phyloP scores from a whole-genome alignment of 2,797 vertebrate species.

The Melanotaenia trifasciata region DNA sequence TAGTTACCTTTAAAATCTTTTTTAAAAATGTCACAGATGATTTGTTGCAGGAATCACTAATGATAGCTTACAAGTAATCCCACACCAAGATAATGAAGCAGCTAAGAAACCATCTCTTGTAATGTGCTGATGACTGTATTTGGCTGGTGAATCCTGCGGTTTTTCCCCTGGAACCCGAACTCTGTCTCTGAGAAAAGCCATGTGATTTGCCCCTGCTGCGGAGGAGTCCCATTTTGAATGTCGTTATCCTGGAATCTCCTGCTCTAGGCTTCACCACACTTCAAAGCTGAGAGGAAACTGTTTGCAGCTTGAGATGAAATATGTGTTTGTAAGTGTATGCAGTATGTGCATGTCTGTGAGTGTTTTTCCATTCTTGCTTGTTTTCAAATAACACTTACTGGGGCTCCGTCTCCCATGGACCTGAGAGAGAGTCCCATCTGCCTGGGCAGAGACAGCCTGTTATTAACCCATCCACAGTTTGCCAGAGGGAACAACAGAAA shows the following conservation, averaged over 20 bases:
- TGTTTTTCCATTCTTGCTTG: conserved; percentile 45
- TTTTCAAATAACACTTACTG: conserved; percentile 63
- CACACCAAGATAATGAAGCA: conserved; percentile 45
- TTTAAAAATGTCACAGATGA: background rate
- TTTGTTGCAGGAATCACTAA: conserved; percentile 45
- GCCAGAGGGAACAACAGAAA: conserved; percentile 64
- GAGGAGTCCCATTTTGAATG: conserved; percentile 64
- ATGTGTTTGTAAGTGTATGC: conserved; percentile 33
- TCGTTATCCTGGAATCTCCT: conserved; percentile 68
- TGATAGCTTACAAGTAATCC: conserved; percentile 51
- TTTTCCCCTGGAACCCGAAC: conserved; percentile 72
- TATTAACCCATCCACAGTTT: conserved; percentile 74
- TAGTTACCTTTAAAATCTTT: background rate
- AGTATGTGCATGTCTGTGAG: conserved; percentile 39
- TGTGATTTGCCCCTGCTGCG: conserved; percentile 58
- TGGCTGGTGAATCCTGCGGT: conserved; percentile 71
- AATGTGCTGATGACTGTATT: conserved; percentile 76
- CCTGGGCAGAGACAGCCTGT: conserved; percentile 66
- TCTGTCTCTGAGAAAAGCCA: conserved; percentile 52
- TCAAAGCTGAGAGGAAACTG: conserved; percentile 64
- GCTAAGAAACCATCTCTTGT: conserved; percentile 47
- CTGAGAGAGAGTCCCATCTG: conserved; percentile 74
- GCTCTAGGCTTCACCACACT: conserved; percentile 59
- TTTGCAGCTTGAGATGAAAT: conserved; percentile 61
- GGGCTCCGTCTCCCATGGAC: conserved; percentile 46